Conservation (phyloP, 2,797 vertebrate genomes). For the Helarctos malayanus region DNA sequence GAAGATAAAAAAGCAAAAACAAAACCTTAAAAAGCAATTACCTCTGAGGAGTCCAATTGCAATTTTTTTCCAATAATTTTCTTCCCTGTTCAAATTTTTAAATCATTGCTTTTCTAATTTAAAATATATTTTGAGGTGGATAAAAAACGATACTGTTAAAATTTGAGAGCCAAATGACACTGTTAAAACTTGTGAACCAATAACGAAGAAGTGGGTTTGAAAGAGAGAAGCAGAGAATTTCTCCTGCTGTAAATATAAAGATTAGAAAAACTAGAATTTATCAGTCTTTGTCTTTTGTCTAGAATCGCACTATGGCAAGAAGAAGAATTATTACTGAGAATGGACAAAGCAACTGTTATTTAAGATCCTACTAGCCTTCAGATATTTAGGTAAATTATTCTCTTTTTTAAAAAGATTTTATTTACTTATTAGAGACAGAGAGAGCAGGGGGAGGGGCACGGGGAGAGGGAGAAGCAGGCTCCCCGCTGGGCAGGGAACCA, state of each 20-base stretch:
- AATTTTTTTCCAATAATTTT: neutral
- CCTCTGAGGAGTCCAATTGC: neutral
- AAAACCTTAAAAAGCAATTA: neutral
- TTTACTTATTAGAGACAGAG: neutral
- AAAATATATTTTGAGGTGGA: conserved; percentile 1
- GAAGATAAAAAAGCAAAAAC: neutral
- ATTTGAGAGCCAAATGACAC: neutral
- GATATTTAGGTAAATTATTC: neutral
- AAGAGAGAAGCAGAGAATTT: conserved; percentile 13
- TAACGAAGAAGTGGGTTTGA: neutral
- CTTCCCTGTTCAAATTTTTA: neutral
- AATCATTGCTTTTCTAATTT: conserved; percentile 36
- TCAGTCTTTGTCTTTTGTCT: neutral
- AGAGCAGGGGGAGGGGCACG: neutral
- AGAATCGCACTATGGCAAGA: neutral
- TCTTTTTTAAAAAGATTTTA: neutral
- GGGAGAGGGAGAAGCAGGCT: neutral
- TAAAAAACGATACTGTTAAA: conserved; percentile 13
- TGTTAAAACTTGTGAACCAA: neutral
- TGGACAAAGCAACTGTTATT: neutral
- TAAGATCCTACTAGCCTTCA: neutral
- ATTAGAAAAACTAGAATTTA: neutral
- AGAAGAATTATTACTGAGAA: neutral
- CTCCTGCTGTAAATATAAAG: neutral
- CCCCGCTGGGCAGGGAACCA: neutral